Evolutionary conservation across 2,888 invertebrate genomes (phyloP).

Genomic region (Aricia artaxerxes): DNA sequence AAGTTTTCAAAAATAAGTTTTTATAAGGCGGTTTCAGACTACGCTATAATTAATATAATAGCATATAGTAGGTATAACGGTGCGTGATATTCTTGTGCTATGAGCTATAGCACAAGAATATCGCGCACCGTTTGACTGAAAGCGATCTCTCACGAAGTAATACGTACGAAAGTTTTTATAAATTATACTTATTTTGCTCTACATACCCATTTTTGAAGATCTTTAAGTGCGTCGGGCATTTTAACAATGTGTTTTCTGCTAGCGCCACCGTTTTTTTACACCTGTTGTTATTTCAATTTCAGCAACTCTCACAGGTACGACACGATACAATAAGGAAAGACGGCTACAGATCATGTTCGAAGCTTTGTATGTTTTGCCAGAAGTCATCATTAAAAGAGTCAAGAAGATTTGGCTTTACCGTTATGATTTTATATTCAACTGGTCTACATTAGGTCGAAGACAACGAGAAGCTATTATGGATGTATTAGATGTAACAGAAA

Average conservation of each 20-base stretch:
- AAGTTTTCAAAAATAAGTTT: no score
- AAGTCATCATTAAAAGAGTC: conserved; percentile 46
- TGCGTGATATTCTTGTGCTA: no score
- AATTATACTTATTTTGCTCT: background rate
- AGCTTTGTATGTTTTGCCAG: background rate
- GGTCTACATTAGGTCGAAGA: background rate
- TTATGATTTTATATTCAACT: conserved; percentile 5
- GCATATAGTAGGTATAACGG: no score
- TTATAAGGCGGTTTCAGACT: no score
- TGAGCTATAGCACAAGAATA: no score
- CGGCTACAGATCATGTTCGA: background rate
- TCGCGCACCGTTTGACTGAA: no score
- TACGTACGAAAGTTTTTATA: background rate
- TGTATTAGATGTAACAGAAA: background rate
- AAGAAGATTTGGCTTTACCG: conserved; percentile 40
- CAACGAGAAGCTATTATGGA: background rate
- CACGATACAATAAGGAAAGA: background rate
- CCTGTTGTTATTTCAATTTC: background rate
- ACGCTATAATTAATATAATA: no score
- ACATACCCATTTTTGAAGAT: background rate
- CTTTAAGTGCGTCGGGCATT: no score
- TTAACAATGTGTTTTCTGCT: no score
- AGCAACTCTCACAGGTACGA: background rate
- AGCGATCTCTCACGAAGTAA: background rate
- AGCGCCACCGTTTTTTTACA: no score